phyloP scores from a whole-genome alignment of 1,140 invertebrate genomes.

The Achatina immaculata region DNA sequence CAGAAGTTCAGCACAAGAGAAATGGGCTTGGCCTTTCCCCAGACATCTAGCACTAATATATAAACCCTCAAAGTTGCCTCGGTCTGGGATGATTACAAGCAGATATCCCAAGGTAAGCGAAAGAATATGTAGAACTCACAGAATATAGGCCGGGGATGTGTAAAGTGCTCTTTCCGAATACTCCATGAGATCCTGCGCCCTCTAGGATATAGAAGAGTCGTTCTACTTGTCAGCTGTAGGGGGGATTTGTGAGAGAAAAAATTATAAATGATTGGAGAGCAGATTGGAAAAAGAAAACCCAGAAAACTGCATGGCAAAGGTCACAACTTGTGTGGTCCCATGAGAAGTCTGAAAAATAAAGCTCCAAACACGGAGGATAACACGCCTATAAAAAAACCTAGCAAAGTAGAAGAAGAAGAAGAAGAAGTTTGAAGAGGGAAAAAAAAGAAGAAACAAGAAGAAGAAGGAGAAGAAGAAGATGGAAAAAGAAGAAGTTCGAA shows the following conservation, averaged over 20 bases:
- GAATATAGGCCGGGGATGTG: neutral
- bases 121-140: neutral
- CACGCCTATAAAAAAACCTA: neutral
- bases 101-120: neutral
- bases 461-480: too few species aligned
- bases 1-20: neutral
- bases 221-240: too few species aligned
- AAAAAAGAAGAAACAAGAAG: too few species aligned
- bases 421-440: too few species aligned
- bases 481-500: too few species aligned
- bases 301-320: too few species aligned
- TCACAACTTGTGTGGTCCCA: neutral
- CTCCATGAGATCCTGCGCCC: too few species aligned
- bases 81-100: neutral
- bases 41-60: neutral
- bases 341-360: too few species aligned
- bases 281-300: neutral
- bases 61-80: neutral
- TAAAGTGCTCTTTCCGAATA: neutral
- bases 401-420: neutral
- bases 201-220: too few species aligned
- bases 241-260: too few species aligned
- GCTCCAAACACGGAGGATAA: too few species aligned
- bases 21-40: neutral
- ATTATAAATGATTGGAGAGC: too few species aligned